Percentiles rank a stretch among this genome's conserved stretches.
Conservation (phyloP, 2,113 vertebrate species). For the Nothobranchius kuhntae region DNA sequence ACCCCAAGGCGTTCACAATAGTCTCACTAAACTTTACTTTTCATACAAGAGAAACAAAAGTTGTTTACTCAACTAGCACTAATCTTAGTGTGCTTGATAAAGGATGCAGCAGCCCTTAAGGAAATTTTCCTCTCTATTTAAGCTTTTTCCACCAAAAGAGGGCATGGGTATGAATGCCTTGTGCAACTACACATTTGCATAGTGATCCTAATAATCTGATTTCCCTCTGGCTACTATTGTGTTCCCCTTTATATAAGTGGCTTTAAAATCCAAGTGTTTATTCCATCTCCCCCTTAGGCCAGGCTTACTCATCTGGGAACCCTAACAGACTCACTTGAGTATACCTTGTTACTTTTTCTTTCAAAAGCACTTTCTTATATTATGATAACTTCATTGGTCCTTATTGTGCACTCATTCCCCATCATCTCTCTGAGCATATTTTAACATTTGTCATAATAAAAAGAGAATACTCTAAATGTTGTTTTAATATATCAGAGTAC, state of each 20-base stretch:
- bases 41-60: constrained; percentile 1
- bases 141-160: constrained; percentile 50
- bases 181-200: constrained; percentile 65
- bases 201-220: constrained; percentile 72
- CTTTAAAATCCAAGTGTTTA: constrained; percentile 58
- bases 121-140: constrained; percentile 41
- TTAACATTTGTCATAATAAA: neutral
- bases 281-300: constrained; percentile 50
- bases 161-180: constrained; percentile 38
- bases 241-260: constrained; percentile 65
- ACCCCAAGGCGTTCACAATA: too few species aligned
- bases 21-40: too few species aligned
- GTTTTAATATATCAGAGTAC: constrained; percentile 4
- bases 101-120: constrained; percentile 54
- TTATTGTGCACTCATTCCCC: constrained; percentile 3
- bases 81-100: constrained; percentile 43
- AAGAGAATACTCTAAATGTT: neutral
- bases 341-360: constrained; percentile 9
- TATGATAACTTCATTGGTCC: neutral
- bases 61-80: constrained; percentile 31
- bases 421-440: neutral
- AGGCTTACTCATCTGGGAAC: constrained; percentile 51
- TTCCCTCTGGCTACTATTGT: constrained; percentile 67
- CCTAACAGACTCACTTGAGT: constrained; percentile 45
- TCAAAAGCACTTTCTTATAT: constrained; percentile 17